phyloP scores from a whole-genome alignment of 2,113 vertebrate genomes.

The Psephotus haematonotus region DNA sequence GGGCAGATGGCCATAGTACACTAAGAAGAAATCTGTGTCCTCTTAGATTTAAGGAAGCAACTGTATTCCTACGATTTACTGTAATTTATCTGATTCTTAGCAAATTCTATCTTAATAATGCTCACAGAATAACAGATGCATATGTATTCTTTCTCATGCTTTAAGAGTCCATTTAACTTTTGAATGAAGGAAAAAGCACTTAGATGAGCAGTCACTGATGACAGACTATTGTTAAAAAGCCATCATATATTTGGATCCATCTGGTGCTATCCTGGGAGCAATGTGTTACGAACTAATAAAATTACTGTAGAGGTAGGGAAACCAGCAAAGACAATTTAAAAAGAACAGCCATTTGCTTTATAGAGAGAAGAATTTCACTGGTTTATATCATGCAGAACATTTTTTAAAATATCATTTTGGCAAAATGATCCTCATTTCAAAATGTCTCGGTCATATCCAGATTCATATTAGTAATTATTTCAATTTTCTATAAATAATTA shows the following conservation, averaged over 20 bases:
- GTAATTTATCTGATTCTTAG: conserved; percentile 19
- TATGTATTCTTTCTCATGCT: conserved; percentile 46
- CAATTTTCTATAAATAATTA: neutral
- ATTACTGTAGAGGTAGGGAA: conserved; percentile 29
- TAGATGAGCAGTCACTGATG: conserved; percentile 62
- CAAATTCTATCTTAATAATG: conserved; percentile 36
- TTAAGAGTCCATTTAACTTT: conserved; percentile 66
- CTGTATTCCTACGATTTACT: neutral
- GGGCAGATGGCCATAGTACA: neutral
- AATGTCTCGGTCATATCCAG: neutral
- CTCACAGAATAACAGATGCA: conserved; percentile 25
- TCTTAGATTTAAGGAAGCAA: conserved; percentile 18
- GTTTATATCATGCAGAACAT: neutral
- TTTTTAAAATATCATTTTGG: neutral
- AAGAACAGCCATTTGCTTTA: conserved; percentile 13
- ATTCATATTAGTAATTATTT: neutral
- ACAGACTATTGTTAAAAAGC: conserved; percentile 70
- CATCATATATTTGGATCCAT: conserved; percentile 64
- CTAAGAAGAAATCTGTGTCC: conserved; percentile 10
- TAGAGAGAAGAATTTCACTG: neutral
- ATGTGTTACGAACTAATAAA: conserved; percentile 58
- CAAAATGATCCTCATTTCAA: conserved; percentile 14
- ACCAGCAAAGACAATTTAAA: neutral
- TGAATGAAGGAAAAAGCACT: conserved; percentile 64
- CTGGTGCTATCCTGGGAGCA: conserved; percentile 52